These are phyloP conservation scores for Conomelus anceps DNA, from an alignment of 2,888 invertebrate species.

Conservation along the genomic window DNA sequence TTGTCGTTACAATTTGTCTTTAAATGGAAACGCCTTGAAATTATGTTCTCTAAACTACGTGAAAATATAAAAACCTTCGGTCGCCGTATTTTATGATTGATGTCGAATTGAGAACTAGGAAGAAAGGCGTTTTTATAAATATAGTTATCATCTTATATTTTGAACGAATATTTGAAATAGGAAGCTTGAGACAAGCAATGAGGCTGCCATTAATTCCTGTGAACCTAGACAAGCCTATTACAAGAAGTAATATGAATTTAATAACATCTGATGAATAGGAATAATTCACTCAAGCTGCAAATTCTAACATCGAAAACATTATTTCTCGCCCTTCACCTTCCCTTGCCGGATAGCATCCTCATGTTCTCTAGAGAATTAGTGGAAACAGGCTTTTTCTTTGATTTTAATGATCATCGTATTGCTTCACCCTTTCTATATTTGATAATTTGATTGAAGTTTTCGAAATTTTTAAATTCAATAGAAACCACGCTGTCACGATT, in stretches of 20 bases:
- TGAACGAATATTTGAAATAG: no score
- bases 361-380: constrained; percentile 16
- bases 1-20: neutral
- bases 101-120: no score
- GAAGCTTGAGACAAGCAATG: no score
- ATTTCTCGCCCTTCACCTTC: constrained; percentile 20
- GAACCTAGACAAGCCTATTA: no score
- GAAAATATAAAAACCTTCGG: no score
- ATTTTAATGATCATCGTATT: neutral
- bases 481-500: no score
- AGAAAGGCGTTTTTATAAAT: no score
- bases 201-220: no score
- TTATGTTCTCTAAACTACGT: no score
- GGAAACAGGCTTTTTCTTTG: constrained; percentile 4
- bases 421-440: neutral
- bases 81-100: no score
- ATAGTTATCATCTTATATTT: no score
- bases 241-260: neutral
- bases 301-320: neutral
- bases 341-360: constrained; percentile 23
- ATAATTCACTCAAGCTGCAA: neutral
- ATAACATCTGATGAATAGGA: neutral
- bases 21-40: neutral
- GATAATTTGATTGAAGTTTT: neutral
- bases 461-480: neutral